These are phyloP conservation scores for Tanytarsus gracilentus DNA, from an alignment of 2,888 invertebrate genomes.

Conservation along the genomic window DNA sequence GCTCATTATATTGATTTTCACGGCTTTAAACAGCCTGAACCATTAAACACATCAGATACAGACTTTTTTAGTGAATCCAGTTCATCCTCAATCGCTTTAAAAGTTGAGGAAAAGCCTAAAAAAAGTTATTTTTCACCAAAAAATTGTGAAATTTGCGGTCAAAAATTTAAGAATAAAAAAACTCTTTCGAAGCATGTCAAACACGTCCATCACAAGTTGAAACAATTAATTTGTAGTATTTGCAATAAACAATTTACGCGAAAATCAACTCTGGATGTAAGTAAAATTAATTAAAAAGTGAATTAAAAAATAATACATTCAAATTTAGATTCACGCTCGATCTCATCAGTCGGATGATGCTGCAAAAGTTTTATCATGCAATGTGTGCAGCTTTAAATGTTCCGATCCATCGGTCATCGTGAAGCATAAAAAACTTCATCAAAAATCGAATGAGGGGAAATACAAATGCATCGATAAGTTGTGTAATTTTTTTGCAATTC, in stretches of 20 bases:
- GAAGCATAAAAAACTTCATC: slow-evolving; percentile 55
- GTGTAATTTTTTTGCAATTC: slow-evolving; percentile 60
- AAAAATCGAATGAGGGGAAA: slow-evolving; percentile 38
- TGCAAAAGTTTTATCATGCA: slow-evolving; percentile 66
- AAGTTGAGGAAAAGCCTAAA: slow-evolving; percentile 27
- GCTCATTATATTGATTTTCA: neutral
- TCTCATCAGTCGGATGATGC: slow-evolving; percentile 55
- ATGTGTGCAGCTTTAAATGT: slow-evolving; percentile 57
- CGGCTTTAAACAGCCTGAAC: neutral
- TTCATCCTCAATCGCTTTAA: neutral
- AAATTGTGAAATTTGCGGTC: slow-evolving; percentile 58
- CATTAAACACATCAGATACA: neutral
- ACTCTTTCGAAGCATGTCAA: slow-evolving; percentile 59
- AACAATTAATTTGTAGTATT: slow-evolving; percentile 63
- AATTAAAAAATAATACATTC: neutral
- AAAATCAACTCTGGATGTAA: slow-evolving; percentile 56
- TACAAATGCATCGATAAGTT: slow-evolving; percentile 52
- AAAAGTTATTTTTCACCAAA: slow-evolving; percentile 50
- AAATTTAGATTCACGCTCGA: slow-evolving; percentile 53
- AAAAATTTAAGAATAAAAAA: slow-evolving; percentile 59
- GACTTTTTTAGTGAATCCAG: neutral
- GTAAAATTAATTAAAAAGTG: slow-evolving; percentile 29
- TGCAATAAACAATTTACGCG: slow-evolving; percentile 64
- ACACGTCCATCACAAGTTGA: slow-evolving; percentile 62
- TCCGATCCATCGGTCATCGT: slow-evolving; percentile 67